Percentiles rank a stretch among this genome's conserved stretches.
These are phyloP conservation scores for Hippopotamus amphibius DNA, from an alignment of 2,113 vertebrate species.

Conservation along the genomic window DNA sequence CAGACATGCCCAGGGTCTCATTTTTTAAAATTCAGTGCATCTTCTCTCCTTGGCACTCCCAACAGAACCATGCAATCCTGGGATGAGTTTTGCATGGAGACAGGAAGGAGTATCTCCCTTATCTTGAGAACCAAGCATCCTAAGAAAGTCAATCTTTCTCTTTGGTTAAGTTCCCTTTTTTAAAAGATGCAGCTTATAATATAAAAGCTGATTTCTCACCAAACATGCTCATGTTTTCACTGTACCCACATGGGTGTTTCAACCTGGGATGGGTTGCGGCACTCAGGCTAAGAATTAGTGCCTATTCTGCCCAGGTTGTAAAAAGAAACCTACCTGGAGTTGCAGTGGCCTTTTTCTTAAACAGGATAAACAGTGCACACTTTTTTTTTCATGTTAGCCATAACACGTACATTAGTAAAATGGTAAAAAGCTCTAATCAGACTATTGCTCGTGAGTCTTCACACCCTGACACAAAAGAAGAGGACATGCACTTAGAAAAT, in stretches of 20 bases:
- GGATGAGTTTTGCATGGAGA: neutral
- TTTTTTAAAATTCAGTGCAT: neutral
- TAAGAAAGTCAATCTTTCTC: neutral
- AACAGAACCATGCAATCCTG: rapidly evolving
- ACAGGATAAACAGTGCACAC: neutral
- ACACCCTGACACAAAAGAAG: neutral
- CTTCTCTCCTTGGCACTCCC: neutral
- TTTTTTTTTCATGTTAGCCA: neutral
- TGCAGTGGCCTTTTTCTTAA: neutral
- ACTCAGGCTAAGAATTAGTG: neutral
- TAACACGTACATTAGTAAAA: neutral
- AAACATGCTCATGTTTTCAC: neutral
- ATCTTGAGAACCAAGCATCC: neutral
- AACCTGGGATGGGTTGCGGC: neutral
- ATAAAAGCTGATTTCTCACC: neutral
- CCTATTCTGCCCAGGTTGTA: neutral
- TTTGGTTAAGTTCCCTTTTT: neutral
- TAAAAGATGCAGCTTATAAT: neutral
- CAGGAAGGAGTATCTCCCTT: neutral
- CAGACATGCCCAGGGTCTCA: neutral
- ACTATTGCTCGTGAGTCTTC: neutral
- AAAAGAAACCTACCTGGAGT: neutral
- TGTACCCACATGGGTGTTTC: neutral
- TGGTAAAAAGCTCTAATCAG: neutral
- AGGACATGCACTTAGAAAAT: neutral